These are phyloP conservation scores for Tapera naevia DNA, from an alignment of 2,797 vertebrate species.

Conservation along the genomic window DNA sequence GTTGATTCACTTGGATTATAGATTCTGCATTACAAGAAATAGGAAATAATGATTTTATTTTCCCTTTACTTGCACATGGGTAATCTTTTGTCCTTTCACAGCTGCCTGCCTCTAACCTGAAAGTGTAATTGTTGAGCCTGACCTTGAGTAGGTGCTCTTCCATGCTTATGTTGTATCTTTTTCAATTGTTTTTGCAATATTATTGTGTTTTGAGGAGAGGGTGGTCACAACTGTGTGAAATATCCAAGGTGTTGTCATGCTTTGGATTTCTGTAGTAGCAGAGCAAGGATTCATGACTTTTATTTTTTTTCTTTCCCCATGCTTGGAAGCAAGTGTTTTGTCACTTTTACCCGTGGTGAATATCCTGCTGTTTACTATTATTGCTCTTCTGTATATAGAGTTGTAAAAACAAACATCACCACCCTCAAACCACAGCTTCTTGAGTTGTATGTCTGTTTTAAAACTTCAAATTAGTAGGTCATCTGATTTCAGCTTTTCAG, in stretches of 20 bases:
- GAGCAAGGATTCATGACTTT: fast-evolving
- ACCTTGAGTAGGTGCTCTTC: neutral
- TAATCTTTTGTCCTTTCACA: neutral
- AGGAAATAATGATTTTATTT: neutral
- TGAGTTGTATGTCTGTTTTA: neutral
- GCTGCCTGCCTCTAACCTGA: neutral
- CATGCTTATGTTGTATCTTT: neutral
- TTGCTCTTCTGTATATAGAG: neutral
- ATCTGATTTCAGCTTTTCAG: neutral
- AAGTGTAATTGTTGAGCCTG: neutral
- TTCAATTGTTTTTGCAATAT: neutral
- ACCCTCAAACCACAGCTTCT: neutral
- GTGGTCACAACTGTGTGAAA: neutral
- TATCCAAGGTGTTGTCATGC: neutral
- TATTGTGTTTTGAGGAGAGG: neutral
- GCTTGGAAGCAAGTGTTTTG: neutral
- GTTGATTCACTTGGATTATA: neutral
- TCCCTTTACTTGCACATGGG: neutral
- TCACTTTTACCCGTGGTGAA: neutral
- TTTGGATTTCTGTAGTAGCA: neutral
- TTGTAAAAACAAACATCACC: neutral
- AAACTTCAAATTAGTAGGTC: neutral
- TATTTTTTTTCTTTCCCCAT: neutral
- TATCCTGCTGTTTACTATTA: neutral
- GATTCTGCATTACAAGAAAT: neutral